phyloP scores from a whole-genome alignment of 2,888 invertebrate species.

The Leptinotarsa haldemani region DNA sequence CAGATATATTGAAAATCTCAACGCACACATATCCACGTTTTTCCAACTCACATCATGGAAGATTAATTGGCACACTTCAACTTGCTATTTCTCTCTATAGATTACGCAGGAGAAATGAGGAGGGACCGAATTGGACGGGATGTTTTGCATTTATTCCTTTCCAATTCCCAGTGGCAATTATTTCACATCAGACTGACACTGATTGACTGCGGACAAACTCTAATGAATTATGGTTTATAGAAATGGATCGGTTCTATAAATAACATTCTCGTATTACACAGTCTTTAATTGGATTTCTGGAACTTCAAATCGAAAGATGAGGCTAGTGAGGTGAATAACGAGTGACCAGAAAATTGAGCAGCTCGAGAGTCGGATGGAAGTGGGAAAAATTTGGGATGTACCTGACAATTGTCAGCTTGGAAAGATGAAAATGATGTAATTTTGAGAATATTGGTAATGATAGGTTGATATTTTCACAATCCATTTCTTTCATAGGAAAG shows the following conservation, averaged over 20 bases:
- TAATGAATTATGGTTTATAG: conserved; percentile 43
- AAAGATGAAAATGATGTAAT: too few species aligned
- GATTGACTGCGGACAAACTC: conserved; percentile 47
- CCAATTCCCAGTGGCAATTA: conserved; percentile 49
- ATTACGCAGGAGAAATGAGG: not conserved
- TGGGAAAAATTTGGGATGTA: too few species aligned
- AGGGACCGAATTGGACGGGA: conserved; percentile 4
- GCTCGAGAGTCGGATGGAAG: too few species aligned
- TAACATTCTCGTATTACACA: not conserved
- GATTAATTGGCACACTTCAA: not conserved
- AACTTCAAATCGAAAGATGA: not conserved
- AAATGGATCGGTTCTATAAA: conserved; percentile 40
- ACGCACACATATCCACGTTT: not conserved
- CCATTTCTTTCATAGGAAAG: too few species aligned
- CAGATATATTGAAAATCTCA: too few species aligned
- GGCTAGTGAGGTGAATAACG: too few species aligned
- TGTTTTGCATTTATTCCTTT: conserved; percentile 41
- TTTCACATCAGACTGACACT: conserved; percentile 47
- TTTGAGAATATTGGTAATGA: too few species aligned
- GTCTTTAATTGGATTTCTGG: not conserved
- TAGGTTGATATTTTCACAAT: too few species aligned
- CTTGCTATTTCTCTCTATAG: not conserved
- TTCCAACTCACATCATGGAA: not conserved
- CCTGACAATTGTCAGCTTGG: too few species aligned
- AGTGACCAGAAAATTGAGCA: too few species aligned